phyloP scores from a whole-genome alignment of 2,113 vertebrate species.

The Pantherophis guttatus region DNA sequence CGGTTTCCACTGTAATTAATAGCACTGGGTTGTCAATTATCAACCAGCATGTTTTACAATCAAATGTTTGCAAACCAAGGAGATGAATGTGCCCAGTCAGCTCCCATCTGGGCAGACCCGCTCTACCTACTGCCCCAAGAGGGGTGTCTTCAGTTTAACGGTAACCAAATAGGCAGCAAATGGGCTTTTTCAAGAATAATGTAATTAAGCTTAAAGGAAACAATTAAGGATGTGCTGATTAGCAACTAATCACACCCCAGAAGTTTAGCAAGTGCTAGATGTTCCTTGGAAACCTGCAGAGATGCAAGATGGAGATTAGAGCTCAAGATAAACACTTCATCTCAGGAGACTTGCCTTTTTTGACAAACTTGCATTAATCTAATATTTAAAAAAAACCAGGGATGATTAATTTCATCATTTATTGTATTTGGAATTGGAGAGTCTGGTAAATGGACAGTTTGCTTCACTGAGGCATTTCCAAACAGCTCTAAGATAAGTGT shows the following conservation, averaged over 20 bases:
- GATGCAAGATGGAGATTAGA: neutral
- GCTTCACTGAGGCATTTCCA: neutral
- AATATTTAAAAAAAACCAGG: neutral
- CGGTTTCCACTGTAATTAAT: neutral
- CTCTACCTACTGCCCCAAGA: neutral
- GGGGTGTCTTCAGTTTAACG: neutral
- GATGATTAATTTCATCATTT: neutral
- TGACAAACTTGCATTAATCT: neutral
- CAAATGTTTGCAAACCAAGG: neutral
- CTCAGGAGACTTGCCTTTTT: neutral
- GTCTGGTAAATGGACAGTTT: too few species aligned
- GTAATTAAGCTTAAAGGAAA: conserved; percentile 22
- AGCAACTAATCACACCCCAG: conserved; percentile 3
- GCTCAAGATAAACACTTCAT: neutral
- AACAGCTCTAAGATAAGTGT: neutral
- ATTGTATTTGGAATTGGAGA: neutral
- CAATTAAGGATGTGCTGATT: conserved; percentile 18
- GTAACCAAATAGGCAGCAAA: neutral
- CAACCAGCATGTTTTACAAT: neutral
- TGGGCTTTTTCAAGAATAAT: neutral
- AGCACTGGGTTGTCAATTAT: neutral
- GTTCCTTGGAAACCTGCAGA: neutral
- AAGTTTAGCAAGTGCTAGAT: neutral
- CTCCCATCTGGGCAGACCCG: neutral
- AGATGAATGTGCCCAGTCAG: neutral